phyloP scores from a whole-genome alignment of 2,888 invertebrate genomes.

The Dryobotodes eremita region DNA sequence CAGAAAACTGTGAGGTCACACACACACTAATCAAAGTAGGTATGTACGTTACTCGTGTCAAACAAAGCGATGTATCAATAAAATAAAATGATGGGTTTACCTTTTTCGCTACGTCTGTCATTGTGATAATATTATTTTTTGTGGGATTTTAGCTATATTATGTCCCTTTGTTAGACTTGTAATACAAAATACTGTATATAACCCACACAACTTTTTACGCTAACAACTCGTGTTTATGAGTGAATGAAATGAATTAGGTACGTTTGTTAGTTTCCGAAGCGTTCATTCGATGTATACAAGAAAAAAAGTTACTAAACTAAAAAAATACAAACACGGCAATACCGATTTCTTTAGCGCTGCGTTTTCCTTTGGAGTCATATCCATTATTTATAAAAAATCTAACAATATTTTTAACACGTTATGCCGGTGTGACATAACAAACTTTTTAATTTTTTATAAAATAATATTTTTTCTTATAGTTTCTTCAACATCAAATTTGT shows the following conservation, averaged over 20 bases:
- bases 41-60: slow-evolving; percentile 78
- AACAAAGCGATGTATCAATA: slow-evolving; percentile 72
- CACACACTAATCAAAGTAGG: slow-evolving; percentile 77
- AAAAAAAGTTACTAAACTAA: slow-evolving; percentile 51
- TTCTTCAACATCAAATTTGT: slow-evolving; percentile 3
- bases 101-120: slow-evolving; percentile 89
- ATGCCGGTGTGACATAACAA: slow-evolving; percentile 52
- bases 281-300: slow-evolving; percentile 61
- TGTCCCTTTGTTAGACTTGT: slow-evolving; percentile 58
- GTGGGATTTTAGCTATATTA: slow-evolving; percentile 63
- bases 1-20: slow-evolving; percentile 77
- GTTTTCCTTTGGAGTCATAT: slow-evolving; percentile 58
- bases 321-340: slow-evolving; percentile 49
- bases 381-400: slow-evolving; percentile 58
- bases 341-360: slow-evolving; percentile 59
- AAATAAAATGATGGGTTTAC: slow-evolving; percentile 74
- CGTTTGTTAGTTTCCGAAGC: slow-evolving; percentile 64
- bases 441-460: slow-evolving; percentile 58
- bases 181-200: slow-evolving; percentile 64
- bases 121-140: slow-evolving; percentile 73
- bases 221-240: slow-evolving; percentile 77
- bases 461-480: slow-evolving; percentile 42
- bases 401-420: slow-evolving; percentile 58
- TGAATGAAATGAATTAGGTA: slow-evolving; percentile 71
- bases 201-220: slow-evolving; percentile 67